Conservation (phyloP, 2,888 invertebrate species). For the Acronicta aceris region DNA sequence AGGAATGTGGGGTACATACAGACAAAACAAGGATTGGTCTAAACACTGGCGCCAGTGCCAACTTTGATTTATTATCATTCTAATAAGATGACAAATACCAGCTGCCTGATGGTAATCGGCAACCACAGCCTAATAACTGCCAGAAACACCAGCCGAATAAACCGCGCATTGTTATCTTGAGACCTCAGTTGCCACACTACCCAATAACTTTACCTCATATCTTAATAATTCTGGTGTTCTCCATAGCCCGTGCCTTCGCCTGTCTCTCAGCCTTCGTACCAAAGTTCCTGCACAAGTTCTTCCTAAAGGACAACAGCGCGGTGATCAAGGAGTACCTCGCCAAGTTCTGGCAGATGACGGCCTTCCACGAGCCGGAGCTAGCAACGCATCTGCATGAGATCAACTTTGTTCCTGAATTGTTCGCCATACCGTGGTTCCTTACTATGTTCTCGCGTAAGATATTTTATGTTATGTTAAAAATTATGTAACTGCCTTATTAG, state of each 20-base stretch:
- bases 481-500: too few species aligned
- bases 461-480: background rate
- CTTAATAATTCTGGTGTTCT: background rate
- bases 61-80: too few species aligned
- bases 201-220: too few species aligned
- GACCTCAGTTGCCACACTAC: too few species aligned
- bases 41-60: too few species aligned
- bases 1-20: too few species aligned
- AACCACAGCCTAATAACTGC: too few species aligned
- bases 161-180: too few species aligned
- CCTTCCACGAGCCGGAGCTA: conserved; percentile 97
- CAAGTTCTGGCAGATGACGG: conserved; percentile 98
- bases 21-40: too few species aligned
- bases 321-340: conserved; percentile 99
- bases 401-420: conserved; percentile 98
- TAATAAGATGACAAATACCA: too few species aligned
- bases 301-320: conserved; percentile 98
- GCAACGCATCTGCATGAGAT: conserved; percentile 97
- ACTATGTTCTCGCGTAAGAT: conserved; percentile 99
- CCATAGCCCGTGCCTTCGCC: conserved; percentile 96
- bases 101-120: too few species aligned
- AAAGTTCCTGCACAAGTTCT: conserved; percentile 98
- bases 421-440: conserved; percentile 99
- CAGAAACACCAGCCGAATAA: too few species aligned
- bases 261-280: conserved; percentile 98